These are phyloP conservation scores for Pterostichus niger DNA, from an alignment of 2,888 invertebrate genomes.

Conservation along the genomic window DNA sequence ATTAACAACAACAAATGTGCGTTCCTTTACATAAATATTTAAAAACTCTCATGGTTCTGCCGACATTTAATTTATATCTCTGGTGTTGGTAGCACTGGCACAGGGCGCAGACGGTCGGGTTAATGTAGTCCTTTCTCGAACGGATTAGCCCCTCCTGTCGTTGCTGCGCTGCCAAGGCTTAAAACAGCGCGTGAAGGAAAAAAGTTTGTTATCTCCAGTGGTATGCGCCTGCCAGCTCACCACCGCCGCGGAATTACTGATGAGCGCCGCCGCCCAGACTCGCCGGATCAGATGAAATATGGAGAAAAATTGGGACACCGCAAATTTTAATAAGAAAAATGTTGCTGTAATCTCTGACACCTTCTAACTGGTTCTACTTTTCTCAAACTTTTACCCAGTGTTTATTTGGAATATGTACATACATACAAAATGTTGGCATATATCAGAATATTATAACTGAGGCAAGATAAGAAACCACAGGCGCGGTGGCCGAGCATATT, in stretches of 20 bases:
- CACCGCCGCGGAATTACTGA: conserved; percentile 25
- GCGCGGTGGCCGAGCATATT: no score
- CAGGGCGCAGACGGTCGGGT: conserved; percentile 9
- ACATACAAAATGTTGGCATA: no score
- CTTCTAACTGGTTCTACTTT: neutral
- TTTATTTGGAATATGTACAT: no score
- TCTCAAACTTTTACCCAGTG: no score
- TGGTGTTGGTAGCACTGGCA: neutral
- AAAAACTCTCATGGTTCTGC: neutral
- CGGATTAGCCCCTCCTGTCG: conserved; percentile 32
- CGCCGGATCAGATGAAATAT: conserved; percentile 32
- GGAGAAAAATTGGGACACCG: conserved; percentile 20
- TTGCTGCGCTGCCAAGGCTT: neutral
- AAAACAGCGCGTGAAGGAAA: conserved; percentile 33
- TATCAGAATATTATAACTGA: no score
- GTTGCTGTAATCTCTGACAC: conserved; percentile 20
- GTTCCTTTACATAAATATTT: conserved; percentile 16
- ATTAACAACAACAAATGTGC: conserved; percentile 32
- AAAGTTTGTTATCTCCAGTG: conserved; percentile 39
- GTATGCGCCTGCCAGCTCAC: neutral
- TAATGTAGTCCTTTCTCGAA: conserved; percentile 38
- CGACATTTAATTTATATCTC: conserved; percentile 45
- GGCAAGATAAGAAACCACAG: no score
- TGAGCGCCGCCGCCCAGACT: conserved; percentile 16
- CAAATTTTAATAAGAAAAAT: conserved; percentile 50